phyloP scores from a whole-genome alignment of 2,888 invertebrate genomes.

The Hoplodrina ambigua region DNA sequence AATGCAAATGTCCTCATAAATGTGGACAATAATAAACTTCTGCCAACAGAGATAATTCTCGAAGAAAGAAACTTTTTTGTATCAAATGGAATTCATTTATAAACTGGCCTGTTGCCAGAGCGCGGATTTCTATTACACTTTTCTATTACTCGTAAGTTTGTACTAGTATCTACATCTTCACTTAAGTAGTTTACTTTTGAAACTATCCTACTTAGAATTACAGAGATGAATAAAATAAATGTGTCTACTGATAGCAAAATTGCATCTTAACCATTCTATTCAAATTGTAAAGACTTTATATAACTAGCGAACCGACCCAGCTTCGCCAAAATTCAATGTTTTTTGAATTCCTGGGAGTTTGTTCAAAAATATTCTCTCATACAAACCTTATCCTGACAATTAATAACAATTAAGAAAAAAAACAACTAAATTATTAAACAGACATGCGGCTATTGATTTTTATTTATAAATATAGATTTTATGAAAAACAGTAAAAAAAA shows the following conservation, averaged over 20 bases:
- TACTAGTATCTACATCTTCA: neutral
- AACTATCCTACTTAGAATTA: neutral
- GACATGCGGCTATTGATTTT: no score
- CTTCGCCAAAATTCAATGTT: no score
- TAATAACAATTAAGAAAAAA: no score
- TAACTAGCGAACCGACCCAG: no score
- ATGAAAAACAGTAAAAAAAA: no score
- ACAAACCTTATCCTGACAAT: no score
- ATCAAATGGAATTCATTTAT: constrained; percentile 49
- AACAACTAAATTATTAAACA: no score
- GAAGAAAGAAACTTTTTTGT: constrained; percentile 37
- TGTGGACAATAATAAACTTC: constrained; percentile 36
- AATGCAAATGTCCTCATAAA: constrained; percentile 33
- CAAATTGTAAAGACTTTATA: no score
- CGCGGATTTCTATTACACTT: constrained; percentile 48
- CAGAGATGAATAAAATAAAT: neutral
- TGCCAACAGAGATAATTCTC: constrained; percentile 50
- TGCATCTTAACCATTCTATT: neutral
- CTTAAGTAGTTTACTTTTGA: neutral
- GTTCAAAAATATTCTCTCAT: no score
- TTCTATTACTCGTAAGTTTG: constrained; percentile 19
- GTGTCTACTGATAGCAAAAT: no score
- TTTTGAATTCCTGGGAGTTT: no score
- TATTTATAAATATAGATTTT: no score
- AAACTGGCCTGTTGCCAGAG: constrained; percentile 51